Evolutionary conservation across 92 coral and sea anemone species (phyloP), one percentile per base, ranked within the genome.

Genomic region (Heliopora coerulea): DNA sequence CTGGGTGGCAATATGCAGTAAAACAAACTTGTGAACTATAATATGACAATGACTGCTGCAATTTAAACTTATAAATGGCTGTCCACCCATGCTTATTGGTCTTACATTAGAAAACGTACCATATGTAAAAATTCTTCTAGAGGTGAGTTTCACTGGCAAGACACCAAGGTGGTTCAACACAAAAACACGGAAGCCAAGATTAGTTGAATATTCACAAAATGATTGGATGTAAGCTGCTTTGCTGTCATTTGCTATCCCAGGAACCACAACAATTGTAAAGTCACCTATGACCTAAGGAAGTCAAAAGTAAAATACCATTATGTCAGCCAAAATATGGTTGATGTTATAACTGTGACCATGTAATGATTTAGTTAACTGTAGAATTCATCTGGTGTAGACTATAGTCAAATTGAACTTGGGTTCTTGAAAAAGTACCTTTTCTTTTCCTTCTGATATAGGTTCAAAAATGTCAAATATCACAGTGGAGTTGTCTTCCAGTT

Each of bases 181-280:
- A 33, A 96, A 95, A 37, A 93, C 96, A 21, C 88, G 83, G 35
- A 82, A 93, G 18, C 89, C 92, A 12, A 81, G 91, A 9, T 70
- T 64, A 57, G 87, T 59, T 7, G 96, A 95, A 65, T 87, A 86
- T 27, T 87, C 84, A 66, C 95, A 78, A 74, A 93, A 88, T 24
- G 91, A 88, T 33, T 90, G 88, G 29, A 93, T 90, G 79, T 93
- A 93, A 56, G 91, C 87, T 33, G 97, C 89, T 17, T 88, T 96
- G 59, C 95, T 90, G 44, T 89, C 88, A 79, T 93, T 93, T 23
- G 96, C 98, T 61, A 93, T 93, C 13, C 98, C 98, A 62, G 98
- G 98, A 17, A 93, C 98, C 18, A 90, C 80, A 19, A 90, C 83
- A 50, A 93, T 76, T 23, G 96, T 90, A 57, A 44, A 69, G 50